Conservation (phyloP, 2,888 invertebrate genomes). For the Trissolcus brochymenae region DNA sequence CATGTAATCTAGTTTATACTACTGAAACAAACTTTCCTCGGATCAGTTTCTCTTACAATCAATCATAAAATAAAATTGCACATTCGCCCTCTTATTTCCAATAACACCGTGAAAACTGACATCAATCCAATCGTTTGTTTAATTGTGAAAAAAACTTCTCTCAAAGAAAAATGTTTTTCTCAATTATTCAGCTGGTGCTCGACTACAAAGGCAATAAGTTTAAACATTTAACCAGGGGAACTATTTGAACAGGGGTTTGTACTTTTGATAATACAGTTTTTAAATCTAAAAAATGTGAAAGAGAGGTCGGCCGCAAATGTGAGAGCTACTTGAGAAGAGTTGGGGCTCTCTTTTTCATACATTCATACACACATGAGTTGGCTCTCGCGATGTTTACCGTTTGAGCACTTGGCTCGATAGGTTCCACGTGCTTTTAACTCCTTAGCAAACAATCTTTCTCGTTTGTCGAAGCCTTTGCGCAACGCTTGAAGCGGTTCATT, state of each 20-base stretch:
- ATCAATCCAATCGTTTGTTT: too few relatives aligned
- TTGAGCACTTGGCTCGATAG: conserved; percentile 54
- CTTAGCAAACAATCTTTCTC: conserved; percentile 61
- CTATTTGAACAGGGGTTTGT: conserved; percentile 15
- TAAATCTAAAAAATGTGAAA: conserved; percentile 44
- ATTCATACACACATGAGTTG: conserved; percentile 14
- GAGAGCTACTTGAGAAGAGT: conserved; percentile 39
- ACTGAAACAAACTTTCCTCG: conserved; percentile 5
- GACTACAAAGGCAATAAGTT: not conserved
- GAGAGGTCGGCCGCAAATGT: conserved; percentile 33
- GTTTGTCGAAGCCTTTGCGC: conserved; percentile 54
- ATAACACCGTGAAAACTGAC: too few relatives aligned
- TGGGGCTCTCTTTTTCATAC: conserved; percentile 18
- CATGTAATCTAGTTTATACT: conserved; percentile 1
- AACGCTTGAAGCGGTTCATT: conserved; percentile 67
- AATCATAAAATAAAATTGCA: too few relatives aligned
- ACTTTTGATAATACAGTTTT: conserved; percentile 44
- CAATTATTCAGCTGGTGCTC: too few relatives aligned
- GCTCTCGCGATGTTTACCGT: conserved; percentile 50
- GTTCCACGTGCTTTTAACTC: conserved; percentile 56
- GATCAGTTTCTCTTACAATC: too few relatives aligned
- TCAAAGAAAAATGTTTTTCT: too few relatives aligned
- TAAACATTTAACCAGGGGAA: conserved; percentile 1
- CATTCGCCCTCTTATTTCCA: too few relatives aligned
- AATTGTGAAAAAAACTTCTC: too few relatives aligned